Percentiles rank a stretch among this genome's conserved stretches.
These are phyloP conservation scores for Danaus chrysippus DNA, from an alignment of 2,888 invertebrate genomes.

Conservation along the genomic window DNA sequence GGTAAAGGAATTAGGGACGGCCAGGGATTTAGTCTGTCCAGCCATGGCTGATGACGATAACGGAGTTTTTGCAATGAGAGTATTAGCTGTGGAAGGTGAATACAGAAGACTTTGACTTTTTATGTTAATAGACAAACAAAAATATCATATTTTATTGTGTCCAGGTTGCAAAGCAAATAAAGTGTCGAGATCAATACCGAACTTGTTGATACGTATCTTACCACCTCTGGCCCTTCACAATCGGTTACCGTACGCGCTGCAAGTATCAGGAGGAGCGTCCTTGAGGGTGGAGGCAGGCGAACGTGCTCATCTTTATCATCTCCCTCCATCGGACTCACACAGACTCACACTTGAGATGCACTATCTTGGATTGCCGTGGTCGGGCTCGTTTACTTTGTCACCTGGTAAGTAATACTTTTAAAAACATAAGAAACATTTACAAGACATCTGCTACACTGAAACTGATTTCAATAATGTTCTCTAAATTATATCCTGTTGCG, in stretches of 20 bases:
- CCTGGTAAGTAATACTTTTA: slow-evolving; percentile 56
- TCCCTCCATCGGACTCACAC: slow-evolving; percentile 81
- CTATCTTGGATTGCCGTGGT: slow-evolving; percentile 85
- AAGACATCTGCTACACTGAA: too few species aligned
- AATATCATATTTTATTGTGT: slow-evolving; percentile 4
- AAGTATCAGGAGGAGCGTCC: slow-evolving; percentile 46
- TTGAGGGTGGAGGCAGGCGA: slow-evolving; percentile 85
- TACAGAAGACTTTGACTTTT: background rate
- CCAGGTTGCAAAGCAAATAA: slow-evolving; percentile 63
- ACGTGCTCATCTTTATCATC: slow-evolving; percentile 82
- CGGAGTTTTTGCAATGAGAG: slow-evolving; percentile 83
- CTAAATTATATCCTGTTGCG: too few species aligned
- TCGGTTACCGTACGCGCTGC: slow-evolving; percentile 85
- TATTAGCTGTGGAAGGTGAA: slow-evolving; percentile 75
- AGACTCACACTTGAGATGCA: slow-evolving; percentile 71
- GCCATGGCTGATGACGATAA: slow-evolving; percentile 80
- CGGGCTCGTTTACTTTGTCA: slow-evolving; percentile 83
- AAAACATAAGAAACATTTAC: too few species aligned
- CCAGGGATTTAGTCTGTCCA: slow-evolving; percentile 83
- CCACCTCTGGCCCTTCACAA: slow-evolving; percentile 88
- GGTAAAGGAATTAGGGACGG: slow-evolving; percentile 81
- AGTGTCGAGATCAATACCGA: slow-evolving; percentile 80
- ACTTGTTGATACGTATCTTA: slow-evolving; percentile 84
- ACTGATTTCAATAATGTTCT: too few species aligned
- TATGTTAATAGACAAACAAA: too few species aligned